Conservation (phyloP, 2,113 vertebrate species). For the Ondatra zibethicus region DNA sequence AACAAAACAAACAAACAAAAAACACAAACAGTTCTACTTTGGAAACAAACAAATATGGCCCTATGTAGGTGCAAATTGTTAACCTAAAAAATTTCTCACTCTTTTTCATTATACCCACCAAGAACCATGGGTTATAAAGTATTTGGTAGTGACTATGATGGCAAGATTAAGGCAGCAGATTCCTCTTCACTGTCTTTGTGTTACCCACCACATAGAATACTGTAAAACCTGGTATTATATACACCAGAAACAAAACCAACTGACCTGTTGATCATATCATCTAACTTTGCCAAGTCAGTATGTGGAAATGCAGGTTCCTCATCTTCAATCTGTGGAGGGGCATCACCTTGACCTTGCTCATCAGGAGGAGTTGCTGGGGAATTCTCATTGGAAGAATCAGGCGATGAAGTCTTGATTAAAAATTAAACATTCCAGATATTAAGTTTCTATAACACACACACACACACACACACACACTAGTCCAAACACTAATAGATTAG, state of each 20-base stretch:
- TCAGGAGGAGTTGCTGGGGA: constrained; percentile 98
- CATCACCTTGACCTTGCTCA: constrained; percentile 95
- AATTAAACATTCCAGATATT: constrained; percentile 63
- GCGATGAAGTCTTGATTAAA: constrained; percentile 93
- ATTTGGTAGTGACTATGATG: constrained; percentile 21
- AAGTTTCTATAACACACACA: constrained; percentile 28
- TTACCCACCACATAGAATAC: neutral
- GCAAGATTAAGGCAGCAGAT: neutral
- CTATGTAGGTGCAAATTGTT: neutral
- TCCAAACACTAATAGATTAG: constrained; percentile 22
- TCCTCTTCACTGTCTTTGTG: neutral
- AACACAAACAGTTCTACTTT: constrained; percentile 12
- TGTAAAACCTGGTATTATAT: neutral
- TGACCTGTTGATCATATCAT: constrained; percentile 99
- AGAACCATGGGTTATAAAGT: constrained; percentile 34
- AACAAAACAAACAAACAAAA: neutral
- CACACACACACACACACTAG: constrained; percentile 27
- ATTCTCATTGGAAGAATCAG: constrained; percentile 99
- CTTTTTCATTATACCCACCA: constrained; percentile 38
- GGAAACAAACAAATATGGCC: constrained; percentile 12
- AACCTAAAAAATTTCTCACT: neutral
- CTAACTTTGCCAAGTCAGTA: constrained; percentile 99
- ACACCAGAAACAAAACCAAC: constrained; percentile 14
- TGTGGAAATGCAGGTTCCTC: constrained; percentile 99
- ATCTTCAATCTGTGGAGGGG: constrained; percentile 96